Conservation (phyloP, 2,888 invertebrate genomes). For the Rutpela maculata region DNA sequence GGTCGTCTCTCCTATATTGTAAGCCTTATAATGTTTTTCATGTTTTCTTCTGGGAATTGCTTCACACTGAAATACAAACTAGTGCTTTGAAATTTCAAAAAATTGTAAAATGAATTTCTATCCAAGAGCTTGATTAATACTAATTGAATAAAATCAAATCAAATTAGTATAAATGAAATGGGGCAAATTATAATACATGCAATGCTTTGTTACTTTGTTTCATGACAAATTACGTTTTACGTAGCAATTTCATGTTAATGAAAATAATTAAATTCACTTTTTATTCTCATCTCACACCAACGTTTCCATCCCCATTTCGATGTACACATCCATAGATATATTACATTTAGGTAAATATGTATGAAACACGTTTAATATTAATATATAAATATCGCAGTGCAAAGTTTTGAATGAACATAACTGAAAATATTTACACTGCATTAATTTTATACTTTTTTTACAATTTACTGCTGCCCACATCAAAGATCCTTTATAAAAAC, state of each 20-base stretch:
- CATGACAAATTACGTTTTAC: neutral
- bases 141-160: neutral
- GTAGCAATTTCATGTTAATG: neutral
- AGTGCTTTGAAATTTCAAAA: no score
- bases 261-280: neutral
- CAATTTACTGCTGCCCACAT: neutral
- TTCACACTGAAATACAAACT: no score
- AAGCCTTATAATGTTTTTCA: no score
- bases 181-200: neutral
- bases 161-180: neutral
- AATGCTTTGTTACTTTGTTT: neutral
- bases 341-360: neutral
- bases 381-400: neutral
- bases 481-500: constrained; percentile 11
- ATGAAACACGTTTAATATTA: neutral
- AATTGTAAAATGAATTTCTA: no score
- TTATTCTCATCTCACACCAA: neutral
- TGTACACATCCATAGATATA: neutral
- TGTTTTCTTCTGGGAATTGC: no score
- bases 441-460: constrained; percentile 17
- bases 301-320: neutral
- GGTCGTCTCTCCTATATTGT: no score
- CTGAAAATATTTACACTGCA: constrained; percentile 15
- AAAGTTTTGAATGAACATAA: neutral
- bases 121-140: neutral